Base-by-base conservation (phyloP, 2,888 invertebrate genomes). In the Nemotelus pantherinus region DNA sequence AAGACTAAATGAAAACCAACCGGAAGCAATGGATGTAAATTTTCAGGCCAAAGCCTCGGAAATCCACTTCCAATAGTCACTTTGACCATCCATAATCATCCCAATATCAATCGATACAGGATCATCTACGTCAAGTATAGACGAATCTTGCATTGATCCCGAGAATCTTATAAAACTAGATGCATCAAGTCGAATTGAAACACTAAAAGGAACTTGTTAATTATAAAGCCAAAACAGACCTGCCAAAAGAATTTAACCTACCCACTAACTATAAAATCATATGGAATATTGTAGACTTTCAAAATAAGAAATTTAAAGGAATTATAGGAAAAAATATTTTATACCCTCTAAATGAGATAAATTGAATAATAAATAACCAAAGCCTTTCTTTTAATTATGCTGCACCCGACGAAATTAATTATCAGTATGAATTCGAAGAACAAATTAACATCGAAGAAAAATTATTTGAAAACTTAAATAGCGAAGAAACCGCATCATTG, bases 321-420 rank as follows among this genome's bases (percentile, higher is more conserved):
- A 65, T 65, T 6, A 65, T 65, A 65, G 65, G 65, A 45, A 45
- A 65, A 65, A 65, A 65, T 10, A 7, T 65, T 3, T 45, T 65
- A 10, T 44, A 3, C 3, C 45, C 65, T 9, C 5, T 65, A 6
- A 65, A 65, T 25, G 45, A 41, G 3, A 45, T 65, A 47, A 65
- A 65, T 65, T 3, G 10, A 44, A n/a, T n/a, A n/a, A 65, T 65
- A 45, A 65, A 65, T n/a, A n/a, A 47, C n/a, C 9, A 45, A 3
- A 65, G 45, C 3, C 2, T 65, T 9, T n/a, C 7, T 65, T 65
- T 65, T 25, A 47, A 47, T 7, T 65, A 65, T 47, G 65, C 65
- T 2, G 10, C 44, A 9, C 65, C 65, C 9, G 65, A 65, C 2
- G 65, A 65, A n/a, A 44, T 65, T 45, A 65, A 47, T 65, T 10